Percentiles rank a stretch among this genome's conserved stretches.
phyloP scores from a whole-genome alignment of 2,888 invertebrate genomes.

The Pseudococcus longispinus region DNA sequence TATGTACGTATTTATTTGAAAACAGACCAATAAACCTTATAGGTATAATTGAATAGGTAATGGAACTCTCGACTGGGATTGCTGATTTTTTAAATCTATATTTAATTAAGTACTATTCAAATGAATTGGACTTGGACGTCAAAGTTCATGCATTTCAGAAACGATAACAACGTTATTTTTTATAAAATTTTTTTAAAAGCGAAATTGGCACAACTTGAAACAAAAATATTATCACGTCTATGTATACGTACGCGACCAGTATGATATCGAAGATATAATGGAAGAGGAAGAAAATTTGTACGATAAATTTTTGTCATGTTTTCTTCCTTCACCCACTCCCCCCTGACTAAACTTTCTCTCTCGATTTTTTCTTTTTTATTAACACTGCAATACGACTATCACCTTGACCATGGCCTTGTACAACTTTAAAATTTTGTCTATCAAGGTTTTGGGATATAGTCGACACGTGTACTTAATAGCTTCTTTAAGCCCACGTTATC shows the following conservation, averaged over 20 bases:
- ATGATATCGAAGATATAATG: background rate
- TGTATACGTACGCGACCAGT: background rate
- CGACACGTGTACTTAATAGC: slow-evolving; percentile 53
- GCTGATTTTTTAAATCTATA: too few species aligned
- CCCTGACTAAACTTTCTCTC: background rate
- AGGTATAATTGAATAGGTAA: too few species aligned
- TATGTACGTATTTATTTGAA: too few species aligned
- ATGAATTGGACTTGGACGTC: too few species aligned
- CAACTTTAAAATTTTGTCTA: slow-evolving; percentile 54
- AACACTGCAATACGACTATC: slow-evolving; percentile 31
- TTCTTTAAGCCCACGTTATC: slow-evolving; percentile 50
- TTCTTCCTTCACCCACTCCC: background rate
- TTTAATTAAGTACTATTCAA: too few species aligned
- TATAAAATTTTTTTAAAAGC: background rate
- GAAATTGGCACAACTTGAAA: background rate
- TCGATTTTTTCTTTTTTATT: background rate
- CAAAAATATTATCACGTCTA: background rate
- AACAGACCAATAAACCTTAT: too few species aligned
- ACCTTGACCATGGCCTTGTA: slow-evolving; percentile 54
- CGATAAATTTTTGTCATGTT: background rate
- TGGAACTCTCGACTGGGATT: too few species aligned
- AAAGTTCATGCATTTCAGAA: too few species aligned
- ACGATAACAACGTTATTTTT: too few species aligned
- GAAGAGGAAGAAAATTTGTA: background rate
- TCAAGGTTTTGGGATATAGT: slow-evolving; percentile 50